These are phyloP conservation scores for Myrmecophaga tridactyla DNA, from an alignment of 2,113 vertebrate species.

Conservation along the genomic window DNA sequence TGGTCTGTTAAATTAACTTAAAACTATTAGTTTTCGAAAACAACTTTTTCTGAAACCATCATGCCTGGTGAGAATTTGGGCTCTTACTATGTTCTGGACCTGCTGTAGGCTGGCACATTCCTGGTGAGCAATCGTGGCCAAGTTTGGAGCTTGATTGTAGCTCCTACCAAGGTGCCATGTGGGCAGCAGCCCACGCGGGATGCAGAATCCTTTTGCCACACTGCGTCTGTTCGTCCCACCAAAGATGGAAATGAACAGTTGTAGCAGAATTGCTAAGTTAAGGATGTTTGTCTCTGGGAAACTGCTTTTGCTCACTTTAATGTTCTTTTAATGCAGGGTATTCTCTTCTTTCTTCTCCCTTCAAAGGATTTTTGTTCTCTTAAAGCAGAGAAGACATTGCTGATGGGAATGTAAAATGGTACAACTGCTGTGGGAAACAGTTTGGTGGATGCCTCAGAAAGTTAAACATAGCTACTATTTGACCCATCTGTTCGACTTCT, in stretches of 20 bases:
- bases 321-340: conserved; percentile 8
- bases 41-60: neutral
- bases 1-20: neutral
- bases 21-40: neutral
- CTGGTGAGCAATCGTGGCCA: fast-evolving
- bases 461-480: too few relatives aligned
- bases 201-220: neutral
- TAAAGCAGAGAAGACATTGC: neutral
- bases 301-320: conserved; percentile 23
- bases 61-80: neutral
- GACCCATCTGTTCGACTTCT: neutral
- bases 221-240: neutral
- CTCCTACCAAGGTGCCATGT: neutral
- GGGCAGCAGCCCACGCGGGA: neutral
- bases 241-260: neutral
- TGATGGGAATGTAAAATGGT: too few relatives aligned
- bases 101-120: neutral
- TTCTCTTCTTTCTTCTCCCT: neutral
- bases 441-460: too few relatives aligned
- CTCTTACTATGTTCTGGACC: neutral
- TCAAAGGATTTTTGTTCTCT: conserved; percentile 2
- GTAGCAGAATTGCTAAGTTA: neutral
- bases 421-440: too few relatives aligned
- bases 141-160: neutral
- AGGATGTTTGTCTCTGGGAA: conserved; percentile 19